Percentiles rank a stretch among this genome's conserved stretches.
Conservation (phyloP, 92 coral and sea anemone genomes). For the Metridium senile region DNA sequence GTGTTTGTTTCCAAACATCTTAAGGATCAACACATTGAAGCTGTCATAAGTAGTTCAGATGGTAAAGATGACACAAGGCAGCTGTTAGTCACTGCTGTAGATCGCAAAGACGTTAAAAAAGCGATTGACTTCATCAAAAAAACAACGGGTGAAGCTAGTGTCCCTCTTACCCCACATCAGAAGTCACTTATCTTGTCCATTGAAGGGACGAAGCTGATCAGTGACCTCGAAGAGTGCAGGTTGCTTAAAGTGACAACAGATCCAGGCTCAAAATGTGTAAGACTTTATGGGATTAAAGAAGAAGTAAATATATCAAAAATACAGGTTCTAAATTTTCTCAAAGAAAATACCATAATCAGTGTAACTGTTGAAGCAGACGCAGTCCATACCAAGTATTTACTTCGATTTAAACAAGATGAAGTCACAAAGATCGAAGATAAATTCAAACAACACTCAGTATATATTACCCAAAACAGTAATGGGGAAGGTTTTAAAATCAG, state of each 20-base stretch:
- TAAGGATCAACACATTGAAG: constrained; percentile 20
- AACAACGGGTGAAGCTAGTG: constrained; percentile 38
- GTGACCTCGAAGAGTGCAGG: constrained; percentile 7
- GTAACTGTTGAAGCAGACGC: constrained; percentile 17
- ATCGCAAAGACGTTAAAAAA: constrained; percentile 32
- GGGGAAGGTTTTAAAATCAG: neutral
- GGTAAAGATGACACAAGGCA: constrained; percentile 15
- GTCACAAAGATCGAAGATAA: constrained; percentile 32
- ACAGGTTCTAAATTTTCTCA: constrained; percentile 49
- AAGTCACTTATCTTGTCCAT: constrained; percentile 30
- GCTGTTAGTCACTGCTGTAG: constrained; percentile 34
- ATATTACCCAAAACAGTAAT: no score
- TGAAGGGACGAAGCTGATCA: constrained; percentile 51
- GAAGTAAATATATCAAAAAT: constrained; percentile 31
- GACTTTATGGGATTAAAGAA: constrained; percentile 56
- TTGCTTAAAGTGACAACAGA: constrained; percentile 4
- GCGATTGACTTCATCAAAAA: constrained; percentile 39
- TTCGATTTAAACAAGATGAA: constrained; percentile 27
- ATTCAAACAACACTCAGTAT: no score
- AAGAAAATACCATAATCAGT: constrained; percentile 60
- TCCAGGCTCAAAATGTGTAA: constrained; percentile 31
- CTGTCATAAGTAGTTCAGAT: constrained; percentile 18
- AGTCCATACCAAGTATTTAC: constrained; percentile 50
- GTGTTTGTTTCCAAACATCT: constrained; percentile 14
- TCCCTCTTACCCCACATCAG: constrained; percentile 52